A percentile compares a stretch with the other conserved stretches of the same genome.
These are phyloP conservation scores for Hydra vulgaris DNA, from an alignment of 30 jellyfish, hydroid and myxozoan genomes.

Conservation along the genomic window DNA sequence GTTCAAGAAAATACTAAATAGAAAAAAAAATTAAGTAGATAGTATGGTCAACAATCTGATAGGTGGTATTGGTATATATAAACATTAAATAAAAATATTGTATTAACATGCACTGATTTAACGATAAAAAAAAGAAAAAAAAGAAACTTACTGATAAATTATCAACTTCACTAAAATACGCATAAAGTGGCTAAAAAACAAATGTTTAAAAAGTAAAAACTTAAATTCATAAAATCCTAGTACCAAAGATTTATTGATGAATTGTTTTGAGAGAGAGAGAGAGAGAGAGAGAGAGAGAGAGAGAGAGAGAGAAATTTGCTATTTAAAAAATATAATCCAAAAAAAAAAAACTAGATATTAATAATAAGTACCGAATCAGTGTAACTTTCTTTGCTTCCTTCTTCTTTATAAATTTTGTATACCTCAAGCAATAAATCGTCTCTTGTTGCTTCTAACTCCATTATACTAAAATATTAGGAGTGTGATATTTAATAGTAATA, in stretches of 20 bases:
- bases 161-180: slow-evolving; percentile 53
- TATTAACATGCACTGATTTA: too few species aligned
- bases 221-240: too few species aligned
- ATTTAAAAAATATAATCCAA: too few species aligned
- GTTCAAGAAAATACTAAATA: too few species aligned
- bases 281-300: too few species aligned
- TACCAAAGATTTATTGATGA: too few species aligned
- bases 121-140: too few species aligned
- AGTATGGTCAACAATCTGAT: not conserved
- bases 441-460: slow-evolving; percentile 88
- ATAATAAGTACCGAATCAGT: slow-evolving; percentile 31
- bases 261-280: too few species aligned
- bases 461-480: slow-evolving; percentile 23
- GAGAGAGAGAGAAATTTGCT: too few species aligned
- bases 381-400: slow-evolving; percentile 26
- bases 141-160: slow-evolving; percentile 44
- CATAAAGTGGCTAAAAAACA: slow-evolving; percentile 57
- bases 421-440: slow-evolving; percentile 84
- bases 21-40: too few species aligned
- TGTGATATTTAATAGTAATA: not conserved
- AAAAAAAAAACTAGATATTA: too few species aligned
- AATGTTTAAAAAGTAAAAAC: not conserved
- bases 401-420: slow-evolving; percentile 41
- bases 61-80: not conserved
- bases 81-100: too few species aligned